phyloP scores from a whole-genome alignment of 2,888 invertebrate genomes.

The Phaonia tiefii region DNA sequence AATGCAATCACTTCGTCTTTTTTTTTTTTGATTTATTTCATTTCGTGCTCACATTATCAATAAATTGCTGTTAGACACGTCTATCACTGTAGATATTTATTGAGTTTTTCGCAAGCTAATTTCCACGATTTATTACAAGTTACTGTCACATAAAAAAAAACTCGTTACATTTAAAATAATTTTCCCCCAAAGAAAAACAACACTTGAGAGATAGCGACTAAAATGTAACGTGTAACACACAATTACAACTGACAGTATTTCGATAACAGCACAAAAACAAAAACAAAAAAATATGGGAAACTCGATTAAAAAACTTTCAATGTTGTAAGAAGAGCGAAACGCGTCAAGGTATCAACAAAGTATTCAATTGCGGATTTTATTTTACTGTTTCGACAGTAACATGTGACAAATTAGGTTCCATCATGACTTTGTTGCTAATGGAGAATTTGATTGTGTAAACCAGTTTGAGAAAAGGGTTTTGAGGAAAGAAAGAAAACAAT shows the following conservation, averaged over 20 bases:
- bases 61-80: constrained; percentile 14
- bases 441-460: constrained; percentile 44
- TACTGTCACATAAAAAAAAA: constrained; percentile 55
- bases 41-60: constrained; percentile 20
- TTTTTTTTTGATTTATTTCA: too few species aligned
- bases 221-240: constrained; percentile 1
- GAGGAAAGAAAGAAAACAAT: too few species aligned
- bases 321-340: neutral
- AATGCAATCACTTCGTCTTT: too few species aligned
- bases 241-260: constrained; percentile 46
- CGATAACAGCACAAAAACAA: constrained; percentile 18
- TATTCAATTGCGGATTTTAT: constrained; percentile 34
- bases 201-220: constrained; percentile 14
- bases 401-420: constrained; percentile 21
- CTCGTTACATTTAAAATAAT: constrained; percentile 22
- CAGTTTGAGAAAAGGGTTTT: too few species aligned
- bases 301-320: neutral
- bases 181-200: neutral
- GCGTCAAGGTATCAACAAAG: constrained; percentile 1
- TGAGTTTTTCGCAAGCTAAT: constrained; percentile 42
- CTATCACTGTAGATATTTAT: constrained; percentile 6
- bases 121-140: constrained; percentile 58
- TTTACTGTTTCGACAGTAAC: constrained; percentile 2
- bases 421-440: constrained; percentile 52
- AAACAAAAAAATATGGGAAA: too few species aligned